phyloP scores from a whole-genome alignment of 35 echinoderm and acorn worm genomes.

The Hemicentrotus pulcherrimus region DNA sequence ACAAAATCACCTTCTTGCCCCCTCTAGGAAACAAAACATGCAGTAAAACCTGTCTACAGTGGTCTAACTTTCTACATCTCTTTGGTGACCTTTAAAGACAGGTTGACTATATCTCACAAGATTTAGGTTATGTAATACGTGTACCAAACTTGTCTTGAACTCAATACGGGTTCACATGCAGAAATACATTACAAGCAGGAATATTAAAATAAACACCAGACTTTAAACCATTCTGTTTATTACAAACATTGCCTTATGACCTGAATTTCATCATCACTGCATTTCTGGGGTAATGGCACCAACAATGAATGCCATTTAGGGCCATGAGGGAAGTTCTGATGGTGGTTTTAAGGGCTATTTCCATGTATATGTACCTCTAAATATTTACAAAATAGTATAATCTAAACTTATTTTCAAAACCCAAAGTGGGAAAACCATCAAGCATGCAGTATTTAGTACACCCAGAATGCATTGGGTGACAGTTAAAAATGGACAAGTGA shows the following conservation, averaged over 20 bases:
- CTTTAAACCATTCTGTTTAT: no score
- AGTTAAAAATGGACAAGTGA: not conserved
- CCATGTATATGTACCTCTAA: no score
- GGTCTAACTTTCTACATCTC: not conserved
- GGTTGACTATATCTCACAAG: not conserved
- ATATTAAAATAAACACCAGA: not conserved
- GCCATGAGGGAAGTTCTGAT: no score
- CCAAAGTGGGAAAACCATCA: not conserved
- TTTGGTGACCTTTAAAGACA: not conserved
- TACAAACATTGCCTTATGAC: no score
- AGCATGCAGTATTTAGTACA: not conserved
- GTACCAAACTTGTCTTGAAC: not conserved
- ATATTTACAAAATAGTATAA: no score
- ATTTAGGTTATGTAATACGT: not conserved
- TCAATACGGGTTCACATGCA: not conserved
- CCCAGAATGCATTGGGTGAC: not conserved
- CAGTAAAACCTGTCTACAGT: not conserved
- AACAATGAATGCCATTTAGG: no score
- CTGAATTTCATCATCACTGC: no score
- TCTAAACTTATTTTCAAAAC: no score
- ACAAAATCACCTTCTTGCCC: no score
- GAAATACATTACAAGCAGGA: not conserved
- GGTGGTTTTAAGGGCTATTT: no score
- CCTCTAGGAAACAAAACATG: not conserved
- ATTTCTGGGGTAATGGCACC: no score